Conservation (phyloP, 2,888 invertebrate genomes). For the Ennomos quercinarius region DNA sequence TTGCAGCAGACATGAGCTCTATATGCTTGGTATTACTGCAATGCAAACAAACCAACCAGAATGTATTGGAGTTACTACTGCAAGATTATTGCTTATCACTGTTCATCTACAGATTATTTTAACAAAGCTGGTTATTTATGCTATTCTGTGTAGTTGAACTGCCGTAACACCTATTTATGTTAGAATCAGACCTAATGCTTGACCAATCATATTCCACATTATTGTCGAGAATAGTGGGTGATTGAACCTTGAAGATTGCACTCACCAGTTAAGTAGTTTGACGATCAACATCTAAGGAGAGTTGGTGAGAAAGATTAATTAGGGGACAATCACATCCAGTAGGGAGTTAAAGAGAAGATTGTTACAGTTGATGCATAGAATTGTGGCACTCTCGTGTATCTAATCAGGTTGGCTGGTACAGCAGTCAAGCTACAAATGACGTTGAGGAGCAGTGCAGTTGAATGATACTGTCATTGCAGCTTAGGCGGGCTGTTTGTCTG, state of each 20-base stretch:
- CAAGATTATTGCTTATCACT: constrained; percentile 24
- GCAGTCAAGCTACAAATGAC: constrained; percentile 20
- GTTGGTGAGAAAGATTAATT: neutral
- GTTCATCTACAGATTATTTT: constrained; percentile 38
- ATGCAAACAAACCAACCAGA: constrained; percentile 31
- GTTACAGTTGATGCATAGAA: neutral
- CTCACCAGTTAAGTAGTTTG: constrained; percentile 1
- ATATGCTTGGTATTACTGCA: constrained; percentile 29
- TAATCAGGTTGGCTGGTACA: constrained; percentile 11
- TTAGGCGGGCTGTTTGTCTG: constrained; percentile 60
- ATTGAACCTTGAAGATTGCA: neutral
- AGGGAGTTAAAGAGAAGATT: neutral
- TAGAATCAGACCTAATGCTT: neutral
- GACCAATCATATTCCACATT: constrained; percentile 6
- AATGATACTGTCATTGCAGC: constrained; percentile 37
- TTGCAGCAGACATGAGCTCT: constrained; percentile 29
- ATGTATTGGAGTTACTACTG: constrained; percentile 21
- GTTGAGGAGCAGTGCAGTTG: constrained; percentile 52
- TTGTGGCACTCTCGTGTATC: neutral
- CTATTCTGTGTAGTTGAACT: constrained; percentile 33
- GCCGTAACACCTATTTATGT: constrained; percentile 17
- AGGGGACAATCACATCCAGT: neutral
- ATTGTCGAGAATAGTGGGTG: constrained; percentile 7
- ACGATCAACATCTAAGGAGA: constrained; percentile 4
- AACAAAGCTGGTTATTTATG: constrained; percentile 39